phyloP scores from a whole-genome alignment of 2,797 vertebrate species.

The Labeo calbasu region DNA sequence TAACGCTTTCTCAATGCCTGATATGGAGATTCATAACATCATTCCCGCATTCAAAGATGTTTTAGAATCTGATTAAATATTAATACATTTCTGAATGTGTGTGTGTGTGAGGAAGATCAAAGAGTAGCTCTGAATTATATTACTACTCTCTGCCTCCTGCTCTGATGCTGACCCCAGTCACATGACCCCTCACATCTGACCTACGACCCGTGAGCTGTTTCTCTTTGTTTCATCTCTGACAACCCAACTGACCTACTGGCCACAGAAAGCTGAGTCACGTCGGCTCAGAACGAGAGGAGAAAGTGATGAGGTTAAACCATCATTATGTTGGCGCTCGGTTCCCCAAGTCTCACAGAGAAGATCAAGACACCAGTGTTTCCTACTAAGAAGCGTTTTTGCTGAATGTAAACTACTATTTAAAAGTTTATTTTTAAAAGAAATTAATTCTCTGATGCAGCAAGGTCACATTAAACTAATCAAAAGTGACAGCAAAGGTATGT shows the following conservation, averaged over 20 bases:
- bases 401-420: not conserved
- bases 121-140: constrained; percentile 53
- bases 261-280: constrained; percentile 6
- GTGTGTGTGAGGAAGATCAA: constrained; percentile 37
- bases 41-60: constrained; percentile 10
- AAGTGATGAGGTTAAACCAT: constrained; percentile 45
- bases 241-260: constrained; percentile 24
- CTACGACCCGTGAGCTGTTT: constrained; percentile 59
- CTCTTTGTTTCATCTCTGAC: constrained; percentile 46
- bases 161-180: constrained; percentile 62
- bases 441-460: not conserved
- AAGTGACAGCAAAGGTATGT: not conserved
- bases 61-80: constrained; percentile 50
- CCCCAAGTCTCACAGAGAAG: not conserved
- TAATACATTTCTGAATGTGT: constrained; percentile 19
- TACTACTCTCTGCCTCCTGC: constrained; percentile 48
- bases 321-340: constrained; percentile 9
- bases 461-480: not conserved
- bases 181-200: constrained; percentile 64
- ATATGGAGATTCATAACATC: constrained; percentile 43
- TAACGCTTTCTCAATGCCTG: constrained; percentile 23
- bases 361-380: not conserved
- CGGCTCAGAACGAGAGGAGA: constrained; percentile 6
- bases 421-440: not conserved
- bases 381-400: not conserved